Evolutionary conservation across 2,888 invertebrate species (phyloP), one percentile per base, ranked within the genome.

Genomic region (Mythimna ferrago): DNA sequence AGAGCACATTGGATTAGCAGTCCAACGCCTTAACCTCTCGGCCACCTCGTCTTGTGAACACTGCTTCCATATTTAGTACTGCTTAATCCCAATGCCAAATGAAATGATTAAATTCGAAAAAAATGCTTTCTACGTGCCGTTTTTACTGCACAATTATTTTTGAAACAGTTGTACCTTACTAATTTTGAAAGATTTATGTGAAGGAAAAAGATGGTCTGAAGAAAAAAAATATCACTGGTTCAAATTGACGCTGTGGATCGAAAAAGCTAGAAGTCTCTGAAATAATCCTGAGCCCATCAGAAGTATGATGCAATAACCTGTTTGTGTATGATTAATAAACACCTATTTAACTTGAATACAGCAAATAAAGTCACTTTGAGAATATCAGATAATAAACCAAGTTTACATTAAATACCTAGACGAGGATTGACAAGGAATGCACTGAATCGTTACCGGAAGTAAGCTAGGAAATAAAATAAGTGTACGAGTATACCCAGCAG

Each of bases 1-100:
- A 97, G 97, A 97, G 97, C 97, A 97, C 97, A 97, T 97, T 97
- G 97, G 97, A 97, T 97, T 97, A 97, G 97, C 97, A 97, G 97
- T 96, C 96, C 96, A 96, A 96, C 96, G 96, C 96, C 96, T 96
- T 96, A 96, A 96, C 96, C 96, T 90, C 96, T 96, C 96, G 96
- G 96, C 96, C 96, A 96, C 96, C 96, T 96, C 96, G 96, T 96
- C 96, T 74, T 79, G 74, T 71, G 51, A 3, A 35, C 6, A 19
- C 7, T 26, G 11, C 5, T 7, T 32, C 11, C 16, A 44, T 53
- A 21, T 44, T 32, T n/a, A 62, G 32, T 35, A 48, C 44, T 66
- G 41, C 19, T 53, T 53, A 53, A 6, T n/a, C 7, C n/a, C n/a
- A n/a, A 57, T 26, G 2, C 11, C 5, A 32, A 32, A 26, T 14